These are phyloP conservation scores for Lycocerus yunnanus DNA, from an alignment of 2,888 invertebrate genomes.

Conservation along the genomic window DNA sequence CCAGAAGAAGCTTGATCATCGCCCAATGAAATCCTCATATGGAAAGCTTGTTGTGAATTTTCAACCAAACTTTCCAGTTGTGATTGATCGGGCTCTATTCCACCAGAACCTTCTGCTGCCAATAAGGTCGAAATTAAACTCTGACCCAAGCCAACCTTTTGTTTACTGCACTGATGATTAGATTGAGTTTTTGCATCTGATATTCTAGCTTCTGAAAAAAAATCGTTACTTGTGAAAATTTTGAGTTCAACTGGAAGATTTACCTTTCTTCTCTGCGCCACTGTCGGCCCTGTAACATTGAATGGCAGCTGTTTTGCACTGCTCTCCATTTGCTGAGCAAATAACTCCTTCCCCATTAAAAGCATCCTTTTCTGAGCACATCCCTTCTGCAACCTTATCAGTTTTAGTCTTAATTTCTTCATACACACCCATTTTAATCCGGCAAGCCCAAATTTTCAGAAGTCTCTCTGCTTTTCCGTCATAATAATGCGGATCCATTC, in stretches of 20 bases:
- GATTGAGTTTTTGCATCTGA: conserved; percentile 32
- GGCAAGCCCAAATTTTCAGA: conserved; percentile 62
- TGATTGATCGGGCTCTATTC: conserved; percentile 46
- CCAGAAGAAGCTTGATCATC: conserved; percentile 44
- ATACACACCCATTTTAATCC: conserved; percentile 49
- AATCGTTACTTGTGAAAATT: background rate
- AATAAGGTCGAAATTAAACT: conserved; percentile 41
- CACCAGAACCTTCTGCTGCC: conserved; percentile 47
- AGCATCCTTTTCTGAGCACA: conserved; percentile 43
- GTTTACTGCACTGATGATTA: conserved; percentile 38
- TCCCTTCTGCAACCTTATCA: conserved; percentile 39
- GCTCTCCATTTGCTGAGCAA: conserved; percentile 50
- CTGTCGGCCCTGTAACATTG: conserved; percentile 25
- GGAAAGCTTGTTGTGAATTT: conserved; percentile 46
- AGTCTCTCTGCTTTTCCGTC: conserved; percentile 59
- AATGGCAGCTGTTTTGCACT: conserved; percentile 48
- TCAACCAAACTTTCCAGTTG: conserved; percentile 44
- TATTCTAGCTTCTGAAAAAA: conserved; percentile 11
- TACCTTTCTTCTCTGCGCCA: conserved; percentile 18
- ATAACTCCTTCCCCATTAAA: conserved; percentile 49
- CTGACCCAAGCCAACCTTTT: conserved; percentile 38
- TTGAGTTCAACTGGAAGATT: background rate
- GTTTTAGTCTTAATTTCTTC: conserved; percentile 37
- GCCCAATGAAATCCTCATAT: conserved; percentile 51
- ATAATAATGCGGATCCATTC: conserved; percentile 59